phyloP scores from a whole-genome alignment of 2,888 invertebrate species.

The Nomada hirtipes region DNA sequence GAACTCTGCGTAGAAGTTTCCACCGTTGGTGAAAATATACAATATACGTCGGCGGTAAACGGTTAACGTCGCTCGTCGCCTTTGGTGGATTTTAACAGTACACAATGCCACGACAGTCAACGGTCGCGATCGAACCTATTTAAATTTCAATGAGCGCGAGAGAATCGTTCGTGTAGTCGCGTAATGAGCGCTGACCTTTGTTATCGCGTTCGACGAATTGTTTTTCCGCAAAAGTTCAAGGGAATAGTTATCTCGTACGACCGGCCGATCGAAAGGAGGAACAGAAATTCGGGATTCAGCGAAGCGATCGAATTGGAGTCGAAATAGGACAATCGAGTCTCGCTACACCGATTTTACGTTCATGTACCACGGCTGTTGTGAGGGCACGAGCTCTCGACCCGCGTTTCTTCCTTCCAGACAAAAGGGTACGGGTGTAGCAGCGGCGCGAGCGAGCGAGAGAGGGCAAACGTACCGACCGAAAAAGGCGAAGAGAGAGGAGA shows the following conservation, averaged over 20 bases:
- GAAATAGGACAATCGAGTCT: constrained; percentile 47
- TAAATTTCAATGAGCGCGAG: constrained; percentile 32
- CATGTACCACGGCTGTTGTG: constrained; percentile 46
- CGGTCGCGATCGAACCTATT: constrained; percentile 15
- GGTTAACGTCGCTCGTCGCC: neutral
- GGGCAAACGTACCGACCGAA: constrained; percentile 44
- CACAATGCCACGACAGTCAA: constrained; percentile 1
- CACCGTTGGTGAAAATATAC: constrained; percentile 6
- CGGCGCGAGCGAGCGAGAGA: constrained; percentile 13
- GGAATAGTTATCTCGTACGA: constrained; percentile 31
- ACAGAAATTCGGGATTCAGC: neutral
- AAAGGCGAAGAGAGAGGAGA: constrained; percentile 49
- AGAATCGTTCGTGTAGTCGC: constrained; percentile 26
- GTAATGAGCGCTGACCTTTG: constrained; percentile 55
- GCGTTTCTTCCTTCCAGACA: constrained; percentile 66
- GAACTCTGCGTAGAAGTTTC: constrained; percentile 28
- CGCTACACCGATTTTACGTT: constrained; percentile 53
- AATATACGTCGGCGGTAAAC: constrained; percentile 10
- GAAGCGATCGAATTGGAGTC: constrained; percentile 4
- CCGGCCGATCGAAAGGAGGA: constrained; percentile 8
- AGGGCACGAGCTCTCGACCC: constrained; percentile 69
- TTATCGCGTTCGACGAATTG: constrained; percentile 51
- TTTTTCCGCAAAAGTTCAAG: constrained; percentile 55
- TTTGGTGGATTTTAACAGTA: neutral
- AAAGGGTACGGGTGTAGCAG: constrained; percentile 58